phyloP scores from a whole-genome alignment of 1,140 invertebrate species.

The Periplaneta americana region DNA sequence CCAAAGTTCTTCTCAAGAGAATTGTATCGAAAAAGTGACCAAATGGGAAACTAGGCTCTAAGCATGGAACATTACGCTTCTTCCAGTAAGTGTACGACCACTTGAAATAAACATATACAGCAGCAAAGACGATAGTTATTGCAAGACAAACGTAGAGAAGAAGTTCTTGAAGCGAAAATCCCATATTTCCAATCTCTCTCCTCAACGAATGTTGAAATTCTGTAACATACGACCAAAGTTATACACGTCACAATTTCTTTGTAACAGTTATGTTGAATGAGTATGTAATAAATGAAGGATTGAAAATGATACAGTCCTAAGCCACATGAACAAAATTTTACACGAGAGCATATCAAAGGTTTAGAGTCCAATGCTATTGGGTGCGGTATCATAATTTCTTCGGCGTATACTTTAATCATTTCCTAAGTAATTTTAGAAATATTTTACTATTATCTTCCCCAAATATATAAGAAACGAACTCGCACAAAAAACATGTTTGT shows the following conservation, averaged over 20 bases:
- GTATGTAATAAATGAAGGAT: too few species aligned
- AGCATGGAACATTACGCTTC: conserved; percentile 23
- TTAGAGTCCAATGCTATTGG: too few species aligned
- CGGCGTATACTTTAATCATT: too few species aligned
- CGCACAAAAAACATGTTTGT: too few species aligned
- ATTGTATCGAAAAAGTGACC: conserved; percentile 15
- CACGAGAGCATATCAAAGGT: too few species aligned
- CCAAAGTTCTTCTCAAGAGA: conserved; percentile 19
- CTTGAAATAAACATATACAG: conserved; percentile 25
- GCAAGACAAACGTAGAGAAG: neutral
- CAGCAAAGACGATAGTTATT: neutral
- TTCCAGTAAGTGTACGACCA: conserved; percentile 29
- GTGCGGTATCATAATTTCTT: too few species aligned
- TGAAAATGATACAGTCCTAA: too few species aligned
- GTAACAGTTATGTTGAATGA: too few species aligned
- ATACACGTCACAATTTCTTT: neutral
- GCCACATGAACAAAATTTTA: too few species aligned
- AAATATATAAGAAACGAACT: too few species aligned
- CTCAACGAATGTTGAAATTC: neutral
- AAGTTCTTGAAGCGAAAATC: neutral
- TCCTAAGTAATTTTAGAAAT: too few species aligned
- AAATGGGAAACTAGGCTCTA: conserved; percentile 24
- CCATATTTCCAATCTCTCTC: neutral
- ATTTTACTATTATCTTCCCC: too few species aligned
- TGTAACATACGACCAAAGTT: neutral